Evolutionary conservation across 2,797 vertebrate species (phyloP).

Genomic region (Sus cebifrons): DNA sequence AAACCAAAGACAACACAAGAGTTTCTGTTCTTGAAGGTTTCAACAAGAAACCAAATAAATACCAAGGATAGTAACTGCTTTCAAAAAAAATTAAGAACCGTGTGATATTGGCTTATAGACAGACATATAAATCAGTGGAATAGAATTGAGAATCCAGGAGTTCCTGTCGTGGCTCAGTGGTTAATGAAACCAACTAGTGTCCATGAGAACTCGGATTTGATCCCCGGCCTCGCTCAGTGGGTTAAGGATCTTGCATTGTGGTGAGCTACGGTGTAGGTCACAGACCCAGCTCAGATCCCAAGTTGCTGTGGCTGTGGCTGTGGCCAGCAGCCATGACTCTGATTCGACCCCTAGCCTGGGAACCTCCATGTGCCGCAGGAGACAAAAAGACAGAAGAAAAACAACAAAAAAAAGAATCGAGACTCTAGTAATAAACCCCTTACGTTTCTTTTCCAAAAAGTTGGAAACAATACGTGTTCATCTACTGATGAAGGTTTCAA

Average conservation of each 20-base stretch:
- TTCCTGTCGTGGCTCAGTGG: no score
- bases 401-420: neutral
- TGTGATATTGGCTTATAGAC: neutral
- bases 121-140: neutral
- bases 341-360: no score
- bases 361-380: no score
- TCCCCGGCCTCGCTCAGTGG: no score
- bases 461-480: neutral
- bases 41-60: neutral
- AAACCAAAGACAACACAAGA: neutral
- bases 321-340: no score
- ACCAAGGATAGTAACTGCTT: neutral
- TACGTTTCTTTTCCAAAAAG: neutral
- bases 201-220: no score
- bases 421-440: neutral
- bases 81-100: neutral
- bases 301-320: no score
- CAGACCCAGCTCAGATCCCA: no score
- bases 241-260: no score
- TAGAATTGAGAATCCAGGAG: neutral
- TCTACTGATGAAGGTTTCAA: neutral
- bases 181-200: no score
- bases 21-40: neutral
- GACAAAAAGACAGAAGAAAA: no score
- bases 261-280: no score